Evolutionary conservation across 1,140 invertebrate species (phyloP).

Genomic region (Phenacoccus solenopsis): DNA sequence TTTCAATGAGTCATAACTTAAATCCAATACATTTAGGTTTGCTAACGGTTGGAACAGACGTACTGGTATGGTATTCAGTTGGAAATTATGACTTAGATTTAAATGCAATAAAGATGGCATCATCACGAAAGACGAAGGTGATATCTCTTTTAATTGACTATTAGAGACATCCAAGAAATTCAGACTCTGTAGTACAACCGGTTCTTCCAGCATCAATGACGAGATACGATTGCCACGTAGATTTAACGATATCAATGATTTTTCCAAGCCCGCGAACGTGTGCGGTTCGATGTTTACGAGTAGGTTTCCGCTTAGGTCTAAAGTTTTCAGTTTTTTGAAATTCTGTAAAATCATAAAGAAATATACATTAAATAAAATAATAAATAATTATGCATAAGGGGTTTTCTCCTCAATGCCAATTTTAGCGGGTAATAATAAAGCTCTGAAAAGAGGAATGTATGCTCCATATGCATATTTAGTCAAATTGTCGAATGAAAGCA

Average conservation of each 20-base stretch:
- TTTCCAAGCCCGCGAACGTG: constrained; percentile 60
- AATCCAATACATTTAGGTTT: constrained; percentile 50
- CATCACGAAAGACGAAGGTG: constrained; percentile 51
- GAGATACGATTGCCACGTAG: constrained; percentile 62
- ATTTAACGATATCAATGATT: constrained; percentile 55
- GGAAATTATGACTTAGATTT: constrained; percentile 62
- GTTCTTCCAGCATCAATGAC: constrained; percentile 42
- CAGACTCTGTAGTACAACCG: constrained; percentile 49
- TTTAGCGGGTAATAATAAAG: too few species aligned
- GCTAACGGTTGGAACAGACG: constrained; percentile 45
- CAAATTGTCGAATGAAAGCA: too few species aligned
- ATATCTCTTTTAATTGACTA: constrained; percentile 58
- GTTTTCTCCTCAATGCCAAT: too few species aligned
- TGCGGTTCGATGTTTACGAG: constrained; percentile 53
- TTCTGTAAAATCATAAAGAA: constrained; percentile 39
- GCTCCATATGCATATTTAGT: too few species aligned
- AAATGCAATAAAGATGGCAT: constrained; percentile 54
- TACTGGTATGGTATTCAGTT: constrained; percentile 45
- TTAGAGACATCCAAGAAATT: constrained; percentile 60
- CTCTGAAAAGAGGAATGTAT: too few species aligned
- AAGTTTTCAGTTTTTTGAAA: constrained; percentile 54
- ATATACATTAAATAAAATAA: too few species aligned
- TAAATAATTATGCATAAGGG: too few species aligned
- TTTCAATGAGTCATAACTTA: constrained; percentile 57
- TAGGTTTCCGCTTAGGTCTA: constrained; percentile 68